A percentile compares a stretch with the other conserved stretches of the same genome.
Evolutionary conservation across 2,888 invertebrate genomes (phyloP).

Genomic region (Thumatha senex): DNA sequence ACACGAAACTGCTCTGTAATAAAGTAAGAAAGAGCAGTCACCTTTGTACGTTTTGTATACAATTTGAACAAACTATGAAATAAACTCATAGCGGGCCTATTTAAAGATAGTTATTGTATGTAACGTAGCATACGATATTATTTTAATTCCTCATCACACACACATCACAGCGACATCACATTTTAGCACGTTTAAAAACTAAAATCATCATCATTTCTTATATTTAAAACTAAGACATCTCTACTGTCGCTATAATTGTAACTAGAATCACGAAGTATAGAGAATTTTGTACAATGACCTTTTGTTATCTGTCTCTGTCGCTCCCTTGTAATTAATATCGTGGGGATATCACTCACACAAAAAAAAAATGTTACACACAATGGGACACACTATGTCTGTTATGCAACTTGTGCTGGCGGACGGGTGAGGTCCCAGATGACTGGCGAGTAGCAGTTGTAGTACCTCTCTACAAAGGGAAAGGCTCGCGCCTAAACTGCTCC

Average conservation of each 20-base stretch:
- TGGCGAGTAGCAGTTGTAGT: too few species aligned
- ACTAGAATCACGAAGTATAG: not conserved
- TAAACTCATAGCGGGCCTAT: conserved; percentile 46
- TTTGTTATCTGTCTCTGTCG: too few species aligned
- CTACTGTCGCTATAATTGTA: conserved; percentile 62
- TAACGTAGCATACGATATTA: conserved; percentile 27
- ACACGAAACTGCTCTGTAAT: conserved; percentile 26
- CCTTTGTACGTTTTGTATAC: conserved; percentile 62
- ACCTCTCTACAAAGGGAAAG: too few species aligned
- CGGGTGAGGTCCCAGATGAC: too few species aligned
- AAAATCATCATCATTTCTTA: conserved; percentile 44
- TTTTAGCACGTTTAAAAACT: conserved; percentile 41
- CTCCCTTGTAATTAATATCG: too few species aligned
- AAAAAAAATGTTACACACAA: too few species aligned
- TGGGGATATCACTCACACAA: too few species aligned
- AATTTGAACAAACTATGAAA: conserved; percentile 43
- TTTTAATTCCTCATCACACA: conserved; percentile 23
- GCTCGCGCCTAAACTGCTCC: too few species aligned
- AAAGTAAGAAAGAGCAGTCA: conserved; percentile 34
- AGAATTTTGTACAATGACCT: too few species aligned
- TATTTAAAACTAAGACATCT: conserved; percentile 44
- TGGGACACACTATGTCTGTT: too few species aligned
- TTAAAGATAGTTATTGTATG: conserved; percentile 28
- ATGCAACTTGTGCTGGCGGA: too few species aligned
- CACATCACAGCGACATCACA: conserved; percentile 49